Evolutionary conservation across 2,113 vertebrate genomes (phyloP).

Genomic region (Limnothrissa miodon): DNA sequence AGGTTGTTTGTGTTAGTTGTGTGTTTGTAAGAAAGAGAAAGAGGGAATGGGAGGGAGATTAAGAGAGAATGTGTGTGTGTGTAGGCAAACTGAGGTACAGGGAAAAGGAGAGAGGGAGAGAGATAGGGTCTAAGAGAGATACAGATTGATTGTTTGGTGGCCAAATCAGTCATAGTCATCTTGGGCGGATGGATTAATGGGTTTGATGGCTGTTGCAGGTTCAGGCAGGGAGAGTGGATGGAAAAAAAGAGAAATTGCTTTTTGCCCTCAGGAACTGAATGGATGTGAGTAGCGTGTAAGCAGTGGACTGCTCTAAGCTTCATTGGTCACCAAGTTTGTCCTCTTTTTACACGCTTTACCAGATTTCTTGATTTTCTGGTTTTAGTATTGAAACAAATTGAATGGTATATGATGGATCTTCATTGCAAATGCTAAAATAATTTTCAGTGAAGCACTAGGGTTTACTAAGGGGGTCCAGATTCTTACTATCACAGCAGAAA

Average conservation of each 20-base stretch:
- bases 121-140: slow-evolving; percentile 73
- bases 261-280: slow-evolving; percentile 91
- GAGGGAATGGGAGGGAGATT: slow-evolving; percentile 31
- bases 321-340: slow-evolving; percentile 10
- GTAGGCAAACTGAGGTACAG: slow-evolving; percentile 11
- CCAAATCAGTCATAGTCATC: slow-evolving; percentile 99
- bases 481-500: neutral
- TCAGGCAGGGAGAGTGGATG: slow-evolving; percentile 86
- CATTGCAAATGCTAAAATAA: neutral
- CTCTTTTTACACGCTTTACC: neutral
- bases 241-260: slow-evolving; percentile 99
- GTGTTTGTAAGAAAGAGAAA: slow-evolving; percentile 1
- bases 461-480: neutral
- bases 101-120: slow-evolving; percentile 49
- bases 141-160: slow-evolving; percentile 99
- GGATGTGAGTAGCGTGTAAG: slow-evolving; percentile 86
- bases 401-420: neutral
- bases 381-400: neutral
- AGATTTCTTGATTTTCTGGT: neutral
- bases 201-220: slow-evolving; percentile 97
- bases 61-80: slow-evolving; percentile 38
- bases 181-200: slow-evolving; percentile 98
- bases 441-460: neutral
- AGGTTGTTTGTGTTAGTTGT: slow-evolving; percentile 26
- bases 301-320: slow-evolving; percentile 59